Conservation (phyloP, 2,113 vertebrate genomes). For the Dicaeum eximium region DNA sequence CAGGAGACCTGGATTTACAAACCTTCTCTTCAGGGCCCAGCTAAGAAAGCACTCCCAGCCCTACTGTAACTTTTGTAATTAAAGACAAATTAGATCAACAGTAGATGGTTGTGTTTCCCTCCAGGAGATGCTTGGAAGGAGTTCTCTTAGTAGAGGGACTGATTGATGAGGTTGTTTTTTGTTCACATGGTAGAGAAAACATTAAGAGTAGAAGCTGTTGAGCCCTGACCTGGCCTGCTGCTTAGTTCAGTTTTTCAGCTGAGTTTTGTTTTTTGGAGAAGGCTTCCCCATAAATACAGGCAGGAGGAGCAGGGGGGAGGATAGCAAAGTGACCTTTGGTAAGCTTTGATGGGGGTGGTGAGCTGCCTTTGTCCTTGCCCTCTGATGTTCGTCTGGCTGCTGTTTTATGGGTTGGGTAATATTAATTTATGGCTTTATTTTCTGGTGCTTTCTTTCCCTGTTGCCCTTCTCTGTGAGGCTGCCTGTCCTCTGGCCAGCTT, state of each 20-base stretch:
- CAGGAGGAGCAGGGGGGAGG: not conserved
- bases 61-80: slow-evolving; percentile 39
- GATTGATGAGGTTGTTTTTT: not conserved
- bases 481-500: not conserved
- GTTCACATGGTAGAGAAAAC: not conserved
- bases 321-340: not conserved
- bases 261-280: not conserved
- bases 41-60: slow-evolving; percentile 3
- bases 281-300: not conserved
- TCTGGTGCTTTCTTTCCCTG: not conserved
- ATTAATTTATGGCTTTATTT: not conserved
- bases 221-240: not conserved
- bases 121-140: not conserved
- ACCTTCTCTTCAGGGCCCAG: not conserved
- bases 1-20: not conserved
- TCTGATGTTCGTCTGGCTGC: not conserved
- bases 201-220: not conserved
- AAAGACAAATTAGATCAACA: slow-evolving; percentile 11
- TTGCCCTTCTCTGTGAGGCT: not conserved
- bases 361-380: not conserved
- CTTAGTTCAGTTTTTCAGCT: not conserved
- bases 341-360: not conserved
- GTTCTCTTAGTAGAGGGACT: not conserved
- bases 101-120: not conserved
- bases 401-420: not conserved